Base-by-base conservation (phyloP, 2,888 invertebrate genomes). In the Stenolophus ochropezus region DNA sequence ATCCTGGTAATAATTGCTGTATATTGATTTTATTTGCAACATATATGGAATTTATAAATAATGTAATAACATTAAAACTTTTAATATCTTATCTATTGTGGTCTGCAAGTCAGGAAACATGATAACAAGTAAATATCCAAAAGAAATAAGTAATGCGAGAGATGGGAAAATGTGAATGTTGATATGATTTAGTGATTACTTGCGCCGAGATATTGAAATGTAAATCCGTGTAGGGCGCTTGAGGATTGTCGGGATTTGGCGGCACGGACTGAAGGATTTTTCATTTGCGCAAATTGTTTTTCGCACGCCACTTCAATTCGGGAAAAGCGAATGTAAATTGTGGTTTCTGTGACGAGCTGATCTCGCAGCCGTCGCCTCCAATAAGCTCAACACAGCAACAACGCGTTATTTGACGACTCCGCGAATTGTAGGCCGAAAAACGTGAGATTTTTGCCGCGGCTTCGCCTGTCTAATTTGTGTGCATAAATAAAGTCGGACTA, bases 201-300 rank as follows among this genome's bases (percentile, higher is more conserved):
- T 33, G 6, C 3, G 5, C 33, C 33, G 33, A 33, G 33, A 18
- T 69, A 69, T 69, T 69, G 69, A 69, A 69, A 69, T 69, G 69
- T 69, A 69, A 69, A 69, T 69, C 69, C 69, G 33, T 42, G 69
- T 14, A 42, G 33, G 33, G 33, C 33, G 33, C 6, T 8, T 33
- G 33, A 33, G 33, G 33, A 42, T 42, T 65, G 16, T n/a, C 27
- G 0, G 65, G 16, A 23, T 65, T 14, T 23, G 14, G 14, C 21
- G 61, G 61, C 58, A 23, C 6, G 20, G 33, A 61, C 21, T 61
- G 69, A 69, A 69, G 69, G 69, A 69, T 69, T 69, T 69, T 69
- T 69, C 69, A 69, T 69, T 69, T 69, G 69, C 69, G 18, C 42
- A 18, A 69, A 69, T 69, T 69, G 69, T 69, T 69, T 69, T 18